Evolutionary conservation across 2,888 invertebrate genomes (phyloP).

Genomic region (Melangyna quadrimaculata): DNA sequence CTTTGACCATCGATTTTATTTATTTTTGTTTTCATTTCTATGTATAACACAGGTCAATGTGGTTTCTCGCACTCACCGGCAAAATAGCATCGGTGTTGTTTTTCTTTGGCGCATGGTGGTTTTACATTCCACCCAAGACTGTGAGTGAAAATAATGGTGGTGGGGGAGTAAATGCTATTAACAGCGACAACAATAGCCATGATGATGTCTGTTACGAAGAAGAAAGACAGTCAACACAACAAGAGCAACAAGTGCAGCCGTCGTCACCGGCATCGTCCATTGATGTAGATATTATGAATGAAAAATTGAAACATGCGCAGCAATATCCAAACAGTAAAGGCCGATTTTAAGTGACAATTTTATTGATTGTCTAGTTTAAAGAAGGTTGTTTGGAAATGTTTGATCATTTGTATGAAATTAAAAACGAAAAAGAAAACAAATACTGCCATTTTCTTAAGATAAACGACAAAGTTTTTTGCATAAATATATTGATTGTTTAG

Average conservation of each 20-base stretch:
- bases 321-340: constrained; percentile 42
- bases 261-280: too few species aligned
- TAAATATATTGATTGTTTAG: too few species aligned
- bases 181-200: constrained; percentile 56
- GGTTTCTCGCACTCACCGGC: constrained; percentile 87
- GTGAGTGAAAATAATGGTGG: constrained; percentile 12
- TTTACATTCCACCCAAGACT: constrained; percentile 85
- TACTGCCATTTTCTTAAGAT: too few species aligned
- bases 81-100: constrained; percentile 87
- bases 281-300: constrained; percentile 52
- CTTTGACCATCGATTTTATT: neutral
- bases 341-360: constrained; percentile 44
- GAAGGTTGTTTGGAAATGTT: neutral
- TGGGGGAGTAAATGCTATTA: constrained; percentile 33
- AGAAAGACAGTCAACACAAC: constrained; percentile 33
- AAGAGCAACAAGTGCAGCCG: constrained; percentile 47
- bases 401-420: neutral
- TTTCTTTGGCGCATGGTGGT: constrained; percentile 89
- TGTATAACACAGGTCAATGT: constrained; percentile 85
- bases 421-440: neutral
- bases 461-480: too few species aligned
- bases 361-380: neutral
- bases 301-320: constrained; percentile 57
- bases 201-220: constrained; percentile 52
- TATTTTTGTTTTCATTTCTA: neutral